Base-by-base conservation (phyloP, 1,140 invertebrate genomes). In the Drosophila sucinea region DNA sequence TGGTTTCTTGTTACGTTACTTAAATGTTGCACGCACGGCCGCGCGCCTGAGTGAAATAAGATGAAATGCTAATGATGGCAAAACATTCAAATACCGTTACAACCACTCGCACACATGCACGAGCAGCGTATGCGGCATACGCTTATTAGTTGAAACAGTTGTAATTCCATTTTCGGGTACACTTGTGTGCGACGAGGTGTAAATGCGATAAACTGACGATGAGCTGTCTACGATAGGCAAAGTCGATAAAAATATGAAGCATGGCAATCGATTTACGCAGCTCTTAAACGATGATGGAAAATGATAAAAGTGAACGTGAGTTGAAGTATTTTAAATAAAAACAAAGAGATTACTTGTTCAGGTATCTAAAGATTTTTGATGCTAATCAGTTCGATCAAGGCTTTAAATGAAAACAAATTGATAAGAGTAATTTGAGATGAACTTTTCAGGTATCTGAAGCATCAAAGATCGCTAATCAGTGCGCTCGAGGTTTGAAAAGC, bases 1-100 rank as follows among this genome's bases (percentile, higher is more conserved):
- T 41, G 44, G 6, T 51, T 7, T 8, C 44, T 7, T 51, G 23
- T 51, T 51, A 51, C 60, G 40, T 47, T 62, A 17, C 27, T 47
- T 27, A 77, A 85, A 85, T 86, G 78, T 75, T 72, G 82, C 75
- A 86, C 82, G 82, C 82, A 85, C 82, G 82, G 40, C 67, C 80
- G 71, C 62, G 68, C 66, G 60, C 40, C 72, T 86, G 78, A 85
- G 75, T 79, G 71, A 85, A 85, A 86, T 75, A 81, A 85, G 82
- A 79, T 81, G 82, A 81, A 85, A 85, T 86, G 82, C 75, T 85
- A 85, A 86, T 85, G 82, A 85, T 81, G 78, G 74, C 77, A 73
- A 77, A 84, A 85, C 80, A 84, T 73, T 73, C 81, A 69, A 84
- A 80, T 80, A 47, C 72, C 62, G 71, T 70, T 66, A 32, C 73